These are phyloP conservation scores for Prolemur simus DNA, from an alignment of 2,113 vertebrate species.

Conservation along the genomic window DNA sequence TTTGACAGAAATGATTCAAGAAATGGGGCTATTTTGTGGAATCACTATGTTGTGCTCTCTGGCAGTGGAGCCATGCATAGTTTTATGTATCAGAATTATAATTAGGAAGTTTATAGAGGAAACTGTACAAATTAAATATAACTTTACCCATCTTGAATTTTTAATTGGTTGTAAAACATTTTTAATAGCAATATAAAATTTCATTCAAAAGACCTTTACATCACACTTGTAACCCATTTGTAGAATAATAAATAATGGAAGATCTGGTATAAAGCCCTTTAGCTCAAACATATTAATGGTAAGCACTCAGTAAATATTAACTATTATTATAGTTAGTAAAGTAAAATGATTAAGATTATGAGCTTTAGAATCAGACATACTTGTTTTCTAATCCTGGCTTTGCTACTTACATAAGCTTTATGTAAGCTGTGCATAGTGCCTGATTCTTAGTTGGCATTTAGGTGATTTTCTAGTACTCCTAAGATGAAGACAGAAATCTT, in stretches of 20 bases:
- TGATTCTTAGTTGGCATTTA: background rate
- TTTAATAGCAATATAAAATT: background rate
- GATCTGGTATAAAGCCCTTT: background rate
- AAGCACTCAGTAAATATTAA: background rate
- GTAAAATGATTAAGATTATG: background rate
- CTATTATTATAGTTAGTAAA: background rate
- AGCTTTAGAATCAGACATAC: background rate
- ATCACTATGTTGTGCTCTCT: background rate
- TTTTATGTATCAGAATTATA: background rate
- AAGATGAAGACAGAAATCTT: background rate
- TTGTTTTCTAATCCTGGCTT: background rate
- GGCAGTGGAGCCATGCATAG: background rate
- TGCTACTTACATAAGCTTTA: background rate
- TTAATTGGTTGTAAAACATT: background rate
- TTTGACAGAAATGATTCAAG: background rate
- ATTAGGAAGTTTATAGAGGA: background rate
- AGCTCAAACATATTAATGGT: background rate
- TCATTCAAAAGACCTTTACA: background rate
- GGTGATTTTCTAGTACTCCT: background rate
- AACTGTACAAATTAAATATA: background rate
- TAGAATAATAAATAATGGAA: background rate
- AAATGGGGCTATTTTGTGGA: background rate
- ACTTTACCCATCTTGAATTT: background rate
- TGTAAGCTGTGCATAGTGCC: background rate
- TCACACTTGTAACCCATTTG: background rate